Percentiles rank a stretch among this genome's conserved stretches.
phyloP scores from a whole-genome alignment of 2,113 vertebrate species.

The Saccopteryx leptura region DNA sequence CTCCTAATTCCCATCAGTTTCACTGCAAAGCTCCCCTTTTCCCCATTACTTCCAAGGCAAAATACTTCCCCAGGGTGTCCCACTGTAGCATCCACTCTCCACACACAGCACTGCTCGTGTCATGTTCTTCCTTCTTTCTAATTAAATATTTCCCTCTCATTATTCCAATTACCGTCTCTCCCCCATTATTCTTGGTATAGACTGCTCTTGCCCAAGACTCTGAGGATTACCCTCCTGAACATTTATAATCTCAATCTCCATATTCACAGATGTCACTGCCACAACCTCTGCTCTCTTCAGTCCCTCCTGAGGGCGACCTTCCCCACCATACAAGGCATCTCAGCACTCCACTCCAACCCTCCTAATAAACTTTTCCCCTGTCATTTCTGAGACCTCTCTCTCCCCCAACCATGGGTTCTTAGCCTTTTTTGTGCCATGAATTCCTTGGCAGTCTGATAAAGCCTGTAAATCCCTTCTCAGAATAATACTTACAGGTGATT shows the following conservation, averaged over 20 bases:
- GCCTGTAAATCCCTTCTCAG: neutral
- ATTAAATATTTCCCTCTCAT: neutral
- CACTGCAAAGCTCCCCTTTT: neutral
- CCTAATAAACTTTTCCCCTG: no score
- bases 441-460: neutral
- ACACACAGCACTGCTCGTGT: neutral
- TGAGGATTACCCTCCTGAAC: neutral
- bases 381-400: neutral
- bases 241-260: neutral
- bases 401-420: neutral
- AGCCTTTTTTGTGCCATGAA: neutral
- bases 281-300: neutral
- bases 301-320: rapidly evolving
- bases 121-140: neutral
- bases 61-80: neutral
- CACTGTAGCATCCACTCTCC: neutral
- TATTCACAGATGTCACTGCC: neutral
- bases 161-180: neutral
- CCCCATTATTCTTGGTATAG: neutral
- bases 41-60: neutral
- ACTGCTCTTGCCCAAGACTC: neutral
- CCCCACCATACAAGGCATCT: neutral
- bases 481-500: neutral
- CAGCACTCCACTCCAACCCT: neutral
- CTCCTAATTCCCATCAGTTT: neutral